Base-by-base conservation (phyloP, 2,113 vertebrate species). In the Sphaerodactylus townsendi region DNA sequence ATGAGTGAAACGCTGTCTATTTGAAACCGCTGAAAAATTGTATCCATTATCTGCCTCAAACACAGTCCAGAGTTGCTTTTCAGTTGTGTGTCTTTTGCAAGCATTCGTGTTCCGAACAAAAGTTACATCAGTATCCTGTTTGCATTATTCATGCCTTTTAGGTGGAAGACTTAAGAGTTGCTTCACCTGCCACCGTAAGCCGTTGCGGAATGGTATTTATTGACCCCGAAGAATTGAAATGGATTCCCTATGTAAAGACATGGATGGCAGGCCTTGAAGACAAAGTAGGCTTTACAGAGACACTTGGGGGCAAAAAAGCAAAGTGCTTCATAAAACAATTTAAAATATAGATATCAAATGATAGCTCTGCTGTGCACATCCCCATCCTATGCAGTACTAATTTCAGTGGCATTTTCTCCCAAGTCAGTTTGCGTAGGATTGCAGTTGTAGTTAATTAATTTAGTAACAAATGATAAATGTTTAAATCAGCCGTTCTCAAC, bases 131-230 rank as follows among this genome's bases (percentile, higher is more conserved):
- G 28, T 65, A 41, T 28, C 9, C 39, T n/a, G 8, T 17, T 21
- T 79, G 33, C 21, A 73, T 5, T 82, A 65, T 78, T 19, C 46
- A 41, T 86, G 15, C 56, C 87, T 91, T 89, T 89, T 80, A 98
- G 97, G 97, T 97, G 53, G 97, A 98, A 90, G 98, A 98, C 83
- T 92, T 98, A 81, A 96, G 90, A 30, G 97, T 98, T 56, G 97
- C 97, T 28, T 98, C 98, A 72, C 98, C 97, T 62, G 97, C 98
- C 11, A 98, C 98, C 3, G 97, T 98, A 89, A 98, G 97, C 85
- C 96, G 97, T 10, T 98, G 98, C 93, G 98, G 98, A 80, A 98
- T 98, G 98, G 97, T 98, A 14, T 98, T 96, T 85, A 94, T 98
- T 73, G 98, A 98, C 91, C 93, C 98, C 1, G 96, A 97, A 28